Base-by-base conservation (phyloP, 30 jellyfish, hydroid and myxozoan species). In the Catostylus mosaicus region DNA sequence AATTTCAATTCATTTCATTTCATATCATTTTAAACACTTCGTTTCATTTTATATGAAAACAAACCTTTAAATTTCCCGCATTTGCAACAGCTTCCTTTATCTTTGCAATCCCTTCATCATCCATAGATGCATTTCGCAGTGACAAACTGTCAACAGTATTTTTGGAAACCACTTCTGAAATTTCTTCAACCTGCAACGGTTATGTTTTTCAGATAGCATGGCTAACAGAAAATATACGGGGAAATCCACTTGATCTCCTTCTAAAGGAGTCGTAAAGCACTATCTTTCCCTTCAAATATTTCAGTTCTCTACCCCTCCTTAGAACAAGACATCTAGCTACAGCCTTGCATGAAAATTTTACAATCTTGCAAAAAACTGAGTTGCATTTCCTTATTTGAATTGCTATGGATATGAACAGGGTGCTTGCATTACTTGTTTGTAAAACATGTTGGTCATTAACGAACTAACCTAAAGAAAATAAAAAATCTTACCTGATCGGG, bases 41-140 rank as follows among this genome's bases (percentile, higher is more conserved):
- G n/a, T n/a, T n/a, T n/a, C n/a, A n/a, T n/a, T n/a, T n/a, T n/a
- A n/a, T n/a, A n/a, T n/a, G n/a, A 35, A 47, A 1, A 19, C 67
- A 24, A 19, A 86, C 96, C 89, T 86, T 86, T 5, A 86, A 64
- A 43, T 86, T 74, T 27, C 69, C 89, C 1, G 96, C 89, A 34
- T 66, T 75, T 64, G 70, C 50, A 0, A 86, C 73, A 23, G 88
- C 96, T 19, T 86, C 96, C 31, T 75, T 86, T 59, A 86, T 69
- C 71, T 86, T 86, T 26, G 67, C 89, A 35, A 86, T 68, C 24
- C 82, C 90, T 1, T 72, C 96, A 32, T 66, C 76, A 62, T 73
- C 80, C 50, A 86, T 51, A 11, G 90, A 9, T 12, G 72, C 91
- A 40, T 86, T 86, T 30, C 96, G 71, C 67, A 86, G 60, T 30